These are phyloP conservation scores for Parus major DNA, from an alignment of 2,113 vertebrate species.

Conservation along the genomic window DNA sequence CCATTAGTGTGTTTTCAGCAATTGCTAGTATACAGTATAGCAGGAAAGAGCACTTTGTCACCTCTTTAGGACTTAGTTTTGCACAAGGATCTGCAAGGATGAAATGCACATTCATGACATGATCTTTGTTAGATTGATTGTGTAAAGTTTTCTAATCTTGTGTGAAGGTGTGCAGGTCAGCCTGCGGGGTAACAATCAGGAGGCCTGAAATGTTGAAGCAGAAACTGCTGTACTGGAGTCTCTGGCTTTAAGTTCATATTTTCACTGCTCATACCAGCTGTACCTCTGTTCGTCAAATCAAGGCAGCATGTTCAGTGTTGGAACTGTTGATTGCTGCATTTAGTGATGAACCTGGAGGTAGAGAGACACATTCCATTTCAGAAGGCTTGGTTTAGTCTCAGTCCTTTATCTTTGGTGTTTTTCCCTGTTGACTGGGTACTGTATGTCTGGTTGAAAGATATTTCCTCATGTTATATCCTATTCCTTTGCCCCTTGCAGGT, in stretches of 20 bases:
- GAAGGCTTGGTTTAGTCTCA: neutral
- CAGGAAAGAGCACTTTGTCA: neutral
- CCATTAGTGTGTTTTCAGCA: neutral
- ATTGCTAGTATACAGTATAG: neutral
- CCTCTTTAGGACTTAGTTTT: neutral
- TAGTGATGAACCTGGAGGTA: neutral
- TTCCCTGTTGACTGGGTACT: neutral
- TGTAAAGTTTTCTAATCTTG: neutral
- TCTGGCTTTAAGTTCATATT: neutral
- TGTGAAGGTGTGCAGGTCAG: neutral
- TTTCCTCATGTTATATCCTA: neutral
- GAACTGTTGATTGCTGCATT: neutral
- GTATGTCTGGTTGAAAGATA: neutral
- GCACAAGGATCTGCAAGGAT: neutral
- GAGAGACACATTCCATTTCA: neutral
- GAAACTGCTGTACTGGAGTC: neutral
- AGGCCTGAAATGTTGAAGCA: neutral
- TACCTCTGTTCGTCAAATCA: neutral
- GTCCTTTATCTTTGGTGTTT: neutral
- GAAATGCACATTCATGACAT: neutral
- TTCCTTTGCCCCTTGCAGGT: constrained; percentile 72
- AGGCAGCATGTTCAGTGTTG: neutral
- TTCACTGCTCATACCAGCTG: neutral
- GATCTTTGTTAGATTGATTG: neutral
- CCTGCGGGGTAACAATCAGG: neutral